These are phyloP conservation scores for Cinclus cinclus DNA, from an alignment of 2,113 vertebrate genomes.

Conservation along the genomic window DNA sequence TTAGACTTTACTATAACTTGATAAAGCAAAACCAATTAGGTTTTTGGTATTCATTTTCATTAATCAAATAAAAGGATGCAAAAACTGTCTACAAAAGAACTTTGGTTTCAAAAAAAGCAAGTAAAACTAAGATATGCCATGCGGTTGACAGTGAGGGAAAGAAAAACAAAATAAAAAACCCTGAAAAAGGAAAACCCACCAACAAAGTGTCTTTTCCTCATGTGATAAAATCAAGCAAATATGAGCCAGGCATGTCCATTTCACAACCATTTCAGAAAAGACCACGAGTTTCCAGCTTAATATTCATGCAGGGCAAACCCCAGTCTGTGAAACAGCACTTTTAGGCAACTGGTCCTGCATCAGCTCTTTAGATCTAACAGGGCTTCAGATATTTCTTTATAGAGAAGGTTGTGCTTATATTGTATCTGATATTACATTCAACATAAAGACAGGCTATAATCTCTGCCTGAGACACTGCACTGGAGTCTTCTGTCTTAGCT, in stretches of 20 bases:
- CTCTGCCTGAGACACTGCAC: neutral
- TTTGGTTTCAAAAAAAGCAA: neutral
- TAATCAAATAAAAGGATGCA: neutral
- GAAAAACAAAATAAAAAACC: neutral
- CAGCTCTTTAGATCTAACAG: neutral
- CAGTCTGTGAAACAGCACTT: neutral
- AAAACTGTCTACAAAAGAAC: neutral
- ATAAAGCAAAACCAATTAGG: neutral
- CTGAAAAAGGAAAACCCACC: rapidly evolving
- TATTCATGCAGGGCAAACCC: neutral
- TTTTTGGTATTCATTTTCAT: neutral
- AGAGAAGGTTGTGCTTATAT: neutral
- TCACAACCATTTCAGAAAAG: neutral
- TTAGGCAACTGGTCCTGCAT: neutral
- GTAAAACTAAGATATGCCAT: neutral
- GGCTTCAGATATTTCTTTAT: neutral
- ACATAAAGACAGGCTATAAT: neutral
- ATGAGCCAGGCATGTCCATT: neutral
- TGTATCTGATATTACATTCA: neutral
- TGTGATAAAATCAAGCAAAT: neutral
- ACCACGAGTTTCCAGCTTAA: neutral
- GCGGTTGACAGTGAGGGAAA: neutral
- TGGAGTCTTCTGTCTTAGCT: neutral
- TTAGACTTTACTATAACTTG: neutral
- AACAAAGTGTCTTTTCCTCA: neutral